These are phyloP conservation scores for Coregonus ussuriensis DNA, from an alignment of 2,797 vertebrate species.

Conservation along the genomic window DNA sequence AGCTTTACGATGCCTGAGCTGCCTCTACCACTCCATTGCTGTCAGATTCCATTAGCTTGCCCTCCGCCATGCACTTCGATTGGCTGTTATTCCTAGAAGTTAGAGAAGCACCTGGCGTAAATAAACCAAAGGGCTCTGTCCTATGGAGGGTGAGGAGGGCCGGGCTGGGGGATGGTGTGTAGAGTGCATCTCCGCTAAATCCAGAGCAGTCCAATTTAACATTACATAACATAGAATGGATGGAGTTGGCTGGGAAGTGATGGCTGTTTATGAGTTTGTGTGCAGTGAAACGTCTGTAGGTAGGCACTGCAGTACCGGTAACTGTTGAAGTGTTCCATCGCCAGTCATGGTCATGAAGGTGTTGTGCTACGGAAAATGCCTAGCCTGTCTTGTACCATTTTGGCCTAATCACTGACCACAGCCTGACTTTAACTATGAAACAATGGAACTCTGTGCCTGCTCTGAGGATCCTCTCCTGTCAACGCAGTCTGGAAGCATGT, in stretches of 20 bases:
- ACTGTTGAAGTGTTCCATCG: too few relatives aligned
- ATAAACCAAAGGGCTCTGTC: conserved; percentile 70
- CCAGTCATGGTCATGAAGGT: neutral
- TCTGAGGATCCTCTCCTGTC: too few relatives aligned
- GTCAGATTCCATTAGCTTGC: conserved; percentile 73
- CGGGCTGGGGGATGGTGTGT: conserved; percentile 23
- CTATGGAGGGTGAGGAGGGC: conserved; percentile 46
- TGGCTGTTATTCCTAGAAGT: conserved; percentile 69
- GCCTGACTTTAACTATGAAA: too few relatives aligned
- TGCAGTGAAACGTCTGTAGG: neutral
- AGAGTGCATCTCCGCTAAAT: conserved; percentile 52
- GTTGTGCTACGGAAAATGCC: neutral
- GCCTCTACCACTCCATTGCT: conserved; percentile 68
- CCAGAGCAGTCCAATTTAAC: conserved; percentile 58
- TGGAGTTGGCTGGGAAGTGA: conserved; percentile 25
- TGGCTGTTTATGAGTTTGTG: neutral
- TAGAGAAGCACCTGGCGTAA: conserved; percentile 65
- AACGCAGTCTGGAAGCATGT: neutral
- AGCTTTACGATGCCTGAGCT: conserved; percentile 69
- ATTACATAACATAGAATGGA: conserved; percentile 42
- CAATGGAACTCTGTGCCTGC: too few relatives aligned
- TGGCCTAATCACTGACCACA: too few relatives aligned
- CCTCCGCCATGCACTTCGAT: conserved; percentile 58
- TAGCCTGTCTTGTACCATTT: neutral
- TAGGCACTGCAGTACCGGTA: neutral